Percentiles rank a stretch among this genome's conserved stretches.
Evolutionary conservation across 1,140 invertebrate genomes (phyloP).

Genomic region (Heliconius nattereri): DNA sequence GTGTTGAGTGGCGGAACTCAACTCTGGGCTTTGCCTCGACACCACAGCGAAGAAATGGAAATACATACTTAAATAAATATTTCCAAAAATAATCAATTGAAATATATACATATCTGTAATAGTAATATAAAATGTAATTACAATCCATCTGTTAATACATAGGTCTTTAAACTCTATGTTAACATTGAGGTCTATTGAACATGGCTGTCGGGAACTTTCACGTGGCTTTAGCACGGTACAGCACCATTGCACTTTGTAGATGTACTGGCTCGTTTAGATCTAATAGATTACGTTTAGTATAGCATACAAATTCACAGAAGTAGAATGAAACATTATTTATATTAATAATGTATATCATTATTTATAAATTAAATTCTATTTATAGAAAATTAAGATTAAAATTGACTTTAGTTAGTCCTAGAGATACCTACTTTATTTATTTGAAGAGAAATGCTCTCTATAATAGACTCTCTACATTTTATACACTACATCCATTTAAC

Average conservation of each 20-base stretch:
- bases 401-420: too few species aligned
- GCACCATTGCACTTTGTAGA: slow-evolving; percentile 8
- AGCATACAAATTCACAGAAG: background rate
- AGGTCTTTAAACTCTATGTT: background rate
- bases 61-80: too few species aligned
- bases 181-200: slow-evolving; percentile 12
- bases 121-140: background rate
- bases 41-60: too few species aligned
- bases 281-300: background rate
- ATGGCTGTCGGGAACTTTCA: slow-evolving; percentile 8
- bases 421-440: too few species aligned
- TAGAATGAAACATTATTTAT: slow-evolving; percentile 7
- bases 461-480: too few species aligned
- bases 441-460: too few species aligned
- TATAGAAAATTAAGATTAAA: background rate
- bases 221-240: slow-evolving; percentile 10
- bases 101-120: background rate
- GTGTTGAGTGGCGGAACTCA: too few species aligned
- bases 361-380: background rate
- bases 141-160: background rate
- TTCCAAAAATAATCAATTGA: too few species aligned
- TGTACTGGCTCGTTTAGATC: slow-evolving; percentile 8
- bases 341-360: background rate
- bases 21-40: too few species aligned
- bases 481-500: too few species aligned